Percentiles rank a stretch among this genome's conserved stretches.
Evolutionary conservation across 2,888 invertebrate genomes (phyloP).

Genomic region (Nomada hirtipes): DNA sequence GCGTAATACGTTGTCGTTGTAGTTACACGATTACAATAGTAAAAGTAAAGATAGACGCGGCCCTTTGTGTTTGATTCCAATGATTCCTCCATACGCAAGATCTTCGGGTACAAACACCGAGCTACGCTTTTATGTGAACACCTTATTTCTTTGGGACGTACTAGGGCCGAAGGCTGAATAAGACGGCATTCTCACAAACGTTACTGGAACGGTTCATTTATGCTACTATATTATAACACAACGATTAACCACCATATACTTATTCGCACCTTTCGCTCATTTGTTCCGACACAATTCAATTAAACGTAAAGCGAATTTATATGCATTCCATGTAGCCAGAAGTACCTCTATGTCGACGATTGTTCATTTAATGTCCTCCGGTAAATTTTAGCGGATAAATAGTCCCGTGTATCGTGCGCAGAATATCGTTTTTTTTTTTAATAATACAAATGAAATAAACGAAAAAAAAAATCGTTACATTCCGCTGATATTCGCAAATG

Average conservation of each 20-base stretch:
- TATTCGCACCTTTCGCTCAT: conserved; percentile 2
- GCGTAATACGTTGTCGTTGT: conserved; percentile 61
- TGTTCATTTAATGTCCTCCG: conserved; percentile 10
- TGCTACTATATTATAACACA: conserved; percentile 21
- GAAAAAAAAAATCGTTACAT: conserved; percentile 17
- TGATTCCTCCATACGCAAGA: conserved; percentile 15
- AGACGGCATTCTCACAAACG: conserved; percentile 48
- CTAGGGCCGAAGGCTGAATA: conserved; percentile 60
- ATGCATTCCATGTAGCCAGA: conserved; percentile 33
- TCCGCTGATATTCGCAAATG: conserved; percentile 39
- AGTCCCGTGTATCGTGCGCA: conserved; percentile 28
- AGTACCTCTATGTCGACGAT: conserved; percentile 9
- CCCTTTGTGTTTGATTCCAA: conserved; percentile 48
- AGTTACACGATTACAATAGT: conserved; percentile 54
- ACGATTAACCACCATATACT: conserved; percentile 7
- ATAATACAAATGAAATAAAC: conserved; percentile 26
- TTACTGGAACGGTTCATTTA: conserved; percentile 48
- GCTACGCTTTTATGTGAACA: conserved; percentile 69
- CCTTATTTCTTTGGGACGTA: conserved; percentile 77
- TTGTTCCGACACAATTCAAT: not conserved
- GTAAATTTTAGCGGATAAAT: conserved; percentile 37
- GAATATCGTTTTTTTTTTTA: conserved; percentile 3
- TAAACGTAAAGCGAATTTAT: conserved; percentile 14
- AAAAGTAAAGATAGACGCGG: conserved; percentile 46
- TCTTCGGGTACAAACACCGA: conserved; percentile 51